Evolutionary conservation across 2,888 invertebrate species (phyloP), one percentile per base, ranked within the genome.

Genomic region (Leucozona laternaria): DNA sequence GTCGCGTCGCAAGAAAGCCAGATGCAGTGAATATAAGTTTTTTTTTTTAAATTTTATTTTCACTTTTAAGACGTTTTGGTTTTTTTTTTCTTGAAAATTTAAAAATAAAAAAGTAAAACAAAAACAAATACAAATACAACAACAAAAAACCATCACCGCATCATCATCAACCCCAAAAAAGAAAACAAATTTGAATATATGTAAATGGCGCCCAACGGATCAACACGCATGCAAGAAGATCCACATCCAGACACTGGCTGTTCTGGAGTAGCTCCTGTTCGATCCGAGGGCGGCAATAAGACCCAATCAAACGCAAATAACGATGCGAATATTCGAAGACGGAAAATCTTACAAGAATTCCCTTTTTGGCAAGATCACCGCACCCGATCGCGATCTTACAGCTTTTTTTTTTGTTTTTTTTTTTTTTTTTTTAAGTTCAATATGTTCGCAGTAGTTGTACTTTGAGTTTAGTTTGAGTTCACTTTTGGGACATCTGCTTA

Each of bases 401-500:
- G 66, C 13, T 48, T 48, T 66, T 50, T 34, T 58, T 40, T 40
- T 40, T 34, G 1, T 22, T 40, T 22, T 10, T 25, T 3, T 25
- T 25, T 48, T 48, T 66, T 48, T 34, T 57, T 34, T 6, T 17
- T 31, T 20, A 15, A n/a, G n/a, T n/a, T 20, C 0, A 20, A 20
- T 13, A 15, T 68, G 17, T 37, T 62, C 72, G 60, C 76, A 50
- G 70, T 75, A 58, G 70, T 66, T 81, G 75, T 48, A 83, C 66
- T 72, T 83, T 62, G 37, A 57, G 72, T 79, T 79, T 48, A 83
- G 48, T 72, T 83, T 62, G 37, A 57, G 72, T 79, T 79, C 79
- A 79, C 37, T 81, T 37, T 53, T 75, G 75, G 71, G 75, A 86
- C 86, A 86, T 86, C 86, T 86, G 86, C 53, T 75, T 71, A 86